Base-by-base conservation (phyloP, 2,113 vertebrate species). In the Desmodus rotundus region DNA sequence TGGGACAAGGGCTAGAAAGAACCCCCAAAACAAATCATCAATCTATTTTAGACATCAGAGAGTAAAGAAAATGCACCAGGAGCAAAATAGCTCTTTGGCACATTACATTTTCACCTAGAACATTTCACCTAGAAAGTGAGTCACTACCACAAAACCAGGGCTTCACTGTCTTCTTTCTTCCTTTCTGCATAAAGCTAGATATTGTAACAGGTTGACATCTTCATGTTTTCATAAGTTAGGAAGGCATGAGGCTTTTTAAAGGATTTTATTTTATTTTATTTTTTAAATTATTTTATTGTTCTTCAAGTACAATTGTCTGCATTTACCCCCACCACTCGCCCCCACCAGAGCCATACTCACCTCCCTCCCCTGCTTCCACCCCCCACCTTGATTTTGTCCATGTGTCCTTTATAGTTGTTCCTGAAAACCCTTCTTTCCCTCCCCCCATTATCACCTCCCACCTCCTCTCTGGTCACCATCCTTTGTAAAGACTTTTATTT, bases 31-130 rank as follows among this genome's bases (percentile, higher is more conserved):
- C 24, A 47, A 56, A 11, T 22, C 63, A 91, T 90, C 61, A 52
- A n/a, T 91, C 82, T 63, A 36, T 95, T 95, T 58, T 94, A 63
- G 50, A 41, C 15, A 74, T 43, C 1, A 93, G 65, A 72, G 89
- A 63, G 88, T 50, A 89, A 88, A 89, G 50, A 74, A 97, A 94
- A 67, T 26, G 17, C 31, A 50, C 52, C 78, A 63, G 95, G 94
- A 80, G 41, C 24, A 50, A 88, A 67, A 45, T 36, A 72, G 58
- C 93, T 89, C 74, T 85, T 95, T 86, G 17, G 31, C 90, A 70
- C 80, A 88, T 70, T 78, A 63, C 22, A 70, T 36, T 88, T 97
- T 98, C 92, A 68, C 76, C 91, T 96, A 85, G 33, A 85, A 88
- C n/a, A 74, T 43, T 45, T 11, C 4, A n/a, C n/a, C n/a, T n/a